These are phyloP conservation scores for Drosophila neonasuta DNA, from an alignment of 2,888 invertebrate species.

Conservation along the genomic window DNA sequence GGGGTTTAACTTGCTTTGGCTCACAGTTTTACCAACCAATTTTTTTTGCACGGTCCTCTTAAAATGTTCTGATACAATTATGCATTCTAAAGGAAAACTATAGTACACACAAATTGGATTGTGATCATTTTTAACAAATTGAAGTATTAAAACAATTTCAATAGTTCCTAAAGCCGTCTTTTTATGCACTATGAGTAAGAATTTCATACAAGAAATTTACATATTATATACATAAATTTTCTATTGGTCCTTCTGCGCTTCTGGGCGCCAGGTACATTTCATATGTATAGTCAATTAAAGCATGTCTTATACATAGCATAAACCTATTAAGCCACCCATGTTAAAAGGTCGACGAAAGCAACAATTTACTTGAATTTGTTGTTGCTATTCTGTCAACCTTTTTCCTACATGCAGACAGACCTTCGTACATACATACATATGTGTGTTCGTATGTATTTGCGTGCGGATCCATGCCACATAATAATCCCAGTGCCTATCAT, in stretches of 20 bases:
- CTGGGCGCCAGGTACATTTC: no score
- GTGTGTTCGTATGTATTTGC: not conserved
- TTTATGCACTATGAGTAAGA: no score
- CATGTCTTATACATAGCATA: no score
- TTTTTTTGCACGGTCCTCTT: slow-evolving; percentile 28
- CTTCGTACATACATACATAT: not conserved
- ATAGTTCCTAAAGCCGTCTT: no score
- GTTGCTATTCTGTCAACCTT: slow-evolving; percentile 37
- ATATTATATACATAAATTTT: no score
- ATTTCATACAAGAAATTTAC: no score
- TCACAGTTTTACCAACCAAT: slow-evolving; percentile 15
- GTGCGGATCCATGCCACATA: slow-evolving; percentile 32
- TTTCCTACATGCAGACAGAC: slow-evolving; percentile 14
- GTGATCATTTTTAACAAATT: no score
- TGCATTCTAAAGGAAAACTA: no score
- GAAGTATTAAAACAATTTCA: no score
- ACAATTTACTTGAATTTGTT: slow-evolving; percentile 38
- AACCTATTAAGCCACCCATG: slow-evolving; percentile 29
- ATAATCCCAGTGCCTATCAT: slow-evolving; percentile 27
- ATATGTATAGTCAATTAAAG: no score
- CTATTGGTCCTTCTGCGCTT: no score
- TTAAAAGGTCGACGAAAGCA: slow-evolving; percentile 37
- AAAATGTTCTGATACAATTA: slow-evolving; percentile 5
- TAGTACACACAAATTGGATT: no score
- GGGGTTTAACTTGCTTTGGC: slow-evolving; percentile 32